Evolutionary conservation across 2,888 invertebrate species (phyloP), one percentile per base, ranked within the genome.

Genomic region (Autographa gamma): DNA sequence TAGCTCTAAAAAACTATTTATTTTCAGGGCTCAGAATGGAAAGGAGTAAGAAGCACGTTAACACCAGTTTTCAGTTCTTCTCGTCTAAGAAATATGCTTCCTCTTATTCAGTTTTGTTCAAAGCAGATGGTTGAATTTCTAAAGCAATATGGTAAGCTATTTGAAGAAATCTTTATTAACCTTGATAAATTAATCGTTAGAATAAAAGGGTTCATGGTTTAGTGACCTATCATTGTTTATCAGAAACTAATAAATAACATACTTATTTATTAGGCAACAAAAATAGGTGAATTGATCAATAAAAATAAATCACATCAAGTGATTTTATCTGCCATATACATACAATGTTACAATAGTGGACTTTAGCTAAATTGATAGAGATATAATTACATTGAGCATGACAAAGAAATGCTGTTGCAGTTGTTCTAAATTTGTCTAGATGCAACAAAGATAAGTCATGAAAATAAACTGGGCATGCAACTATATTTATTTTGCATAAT

Each of bases 31-130:
- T 79, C 88, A 70, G 94, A 96, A 91, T 96, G 96, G 96, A 96
- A 96, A 88, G 89, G 89, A 60, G 95, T 96, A 4, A 88, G 96
- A 43, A 93, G 95, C 72, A 92, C 92, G 18, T 83, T 96, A 70
- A 96, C 96, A 11, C 96, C 96, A 3, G 92, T 96, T 0, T 96
- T 96, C 81, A 96, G 96, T 79, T 96, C 96, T 14, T 92, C 95
- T n/a, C 95, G 96, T 41, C 81, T 96, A 62, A 94, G 94, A 79
- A 91, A 91, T 66, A 96, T 96, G 96, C 85, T 95, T 58, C 92
- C 93, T 13, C 85, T 96, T 9, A 90, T 96, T 32, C 88, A 95
- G 59, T 77, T 93, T 32, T 96, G 96, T 81, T 90, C 94, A 25
- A 80, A 91, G 32, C 95, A 96, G 86, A 90, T 96, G 92, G 90